Percentiles rank a stretch among this genome's conserved stretches.
Conservation (phyloP, 92 coral and sea anemone genomes). For the Paramuricea clavata region DNA sequence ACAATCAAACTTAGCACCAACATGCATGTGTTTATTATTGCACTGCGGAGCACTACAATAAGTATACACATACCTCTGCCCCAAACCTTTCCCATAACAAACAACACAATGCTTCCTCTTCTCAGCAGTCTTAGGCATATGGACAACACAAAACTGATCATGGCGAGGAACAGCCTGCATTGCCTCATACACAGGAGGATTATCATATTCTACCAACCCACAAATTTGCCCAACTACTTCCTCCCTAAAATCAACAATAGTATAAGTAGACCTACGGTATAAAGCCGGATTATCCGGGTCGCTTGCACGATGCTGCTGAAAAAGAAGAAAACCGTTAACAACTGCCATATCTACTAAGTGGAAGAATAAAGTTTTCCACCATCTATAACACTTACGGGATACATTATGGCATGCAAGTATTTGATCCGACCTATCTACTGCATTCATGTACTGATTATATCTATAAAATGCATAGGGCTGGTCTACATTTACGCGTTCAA, state of each 20-base stretch:
- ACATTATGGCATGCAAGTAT: conserved; percentile 60
- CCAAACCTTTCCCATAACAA: not conserved
- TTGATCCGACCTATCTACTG: conserved; percentile 71
- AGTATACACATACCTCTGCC: not conserved
- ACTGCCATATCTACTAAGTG: conserved; percentile 70
- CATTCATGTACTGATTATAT: conserved; percentile 34
- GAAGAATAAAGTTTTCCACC: conserved; percentile 76
- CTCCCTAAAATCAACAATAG: conserved; percentile 62
- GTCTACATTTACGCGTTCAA: not conserved
- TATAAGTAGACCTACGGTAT: conserved; percentile 41
- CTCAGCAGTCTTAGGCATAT: not conserved
- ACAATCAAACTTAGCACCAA: not conserved
- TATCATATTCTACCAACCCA: conserved; percentile 54
- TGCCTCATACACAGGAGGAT: conserved; percentile 26
- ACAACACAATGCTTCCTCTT: not conserved
- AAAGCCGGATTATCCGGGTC: conserved; percentile 50
- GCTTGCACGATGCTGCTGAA: conserved; percentile 49
- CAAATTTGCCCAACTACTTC: conserved; percentile 67
- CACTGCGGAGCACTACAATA: not conserved
- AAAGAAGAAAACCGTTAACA: conserved; percentile 61
- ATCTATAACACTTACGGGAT: conserved; percentile 57
- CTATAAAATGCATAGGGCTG: not conserved
- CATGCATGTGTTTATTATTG: not conserved
- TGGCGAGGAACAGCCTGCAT: conserved; percentile 8
- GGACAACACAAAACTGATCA: not conserved